phyloP scores from a whole-genome alignment of 2,888 invertebrate genomes.

The Prosopocoilus inquinatus region DNA sequence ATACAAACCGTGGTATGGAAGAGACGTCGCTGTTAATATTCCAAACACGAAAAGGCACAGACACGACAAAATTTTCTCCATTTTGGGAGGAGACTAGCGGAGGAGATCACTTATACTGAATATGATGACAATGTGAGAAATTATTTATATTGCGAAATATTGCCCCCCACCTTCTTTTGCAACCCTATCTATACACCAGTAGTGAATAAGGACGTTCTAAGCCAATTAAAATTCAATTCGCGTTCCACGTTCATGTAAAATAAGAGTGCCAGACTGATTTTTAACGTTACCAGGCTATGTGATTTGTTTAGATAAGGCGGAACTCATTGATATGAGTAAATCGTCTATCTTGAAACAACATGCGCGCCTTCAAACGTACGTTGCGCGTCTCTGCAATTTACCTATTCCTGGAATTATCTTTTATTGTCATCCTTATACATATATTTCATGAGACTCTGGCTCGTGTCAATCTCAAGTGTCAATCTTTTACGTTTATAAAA shows the following conservation, averaged over 20 bases:
- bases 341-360: constrained; percentile 27
- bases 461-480: no score
- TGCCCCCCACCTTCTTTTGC: constrained; percentile 33
- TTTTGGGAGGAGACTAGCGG: constrained; percentile 8
- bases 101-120: constrained; percentile 10
- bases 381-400: constrained; percentile 19
- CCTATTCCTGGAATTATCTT: constrained; percentile 23
- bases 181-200: constrained; percentile 36
- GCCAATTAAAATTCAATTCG: constrained; percentile 41
- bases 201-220: constrained; percentile 34
- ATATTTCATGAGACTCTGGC: no score
- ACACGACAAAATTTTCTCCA: constrained; percentile 20
- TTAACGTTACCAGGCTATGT: constrained; percentile 43
- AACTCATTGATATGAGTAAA: constrained; percentile 38
- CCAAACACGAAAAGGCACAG: constrained; percentile 20
- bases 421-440: background rate
- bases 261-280: constrained; percentile 45
- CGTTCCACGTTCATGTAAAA: constrained; percentile 44
- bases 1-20: constrained; percentile 13
- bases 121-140: constrained; percentile 22
- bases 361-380: constrained; percentile 15
- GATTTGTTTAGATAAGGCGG: constrained; percentile 42
- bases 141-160: constrained; percentile 39
- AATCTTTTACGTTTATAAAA: no score
- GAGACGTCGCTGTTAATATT: constrained; percentile 12